Evolutionary conservation across 2,888 invertebrate genomes (phyloP), one percentile per base, ranked within the genome.

Genomic region (Copidosoma aretas): DNA sequence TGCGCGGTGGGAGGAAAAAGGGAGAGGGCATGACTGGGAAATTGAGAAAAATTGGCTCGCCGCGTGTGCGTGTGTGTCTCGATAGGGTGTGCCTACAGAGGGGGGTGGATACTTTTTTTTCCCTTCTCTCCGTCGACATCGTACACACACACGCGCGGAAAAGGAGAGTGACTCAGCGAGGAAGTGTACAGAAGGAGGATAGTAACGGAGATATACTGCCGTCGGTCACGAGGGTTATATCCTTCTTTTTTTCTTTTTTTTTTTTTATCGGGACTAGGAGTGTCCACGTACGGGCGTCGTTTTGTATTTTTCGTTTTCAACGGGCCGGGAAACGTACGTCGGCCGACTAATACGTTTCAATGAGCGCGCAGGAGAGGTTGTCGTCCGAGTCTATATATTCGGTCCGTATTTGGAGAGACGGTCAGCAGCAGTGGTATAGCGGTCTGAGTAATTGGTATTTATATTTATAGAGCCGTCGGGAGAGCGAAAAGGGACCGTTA

Each of bases 21-120:
- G 32, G 53, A 54, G 46, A 41, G 59, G 59, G 22, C 32, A 17
- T 12, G 49, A 32, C 51, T 61, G 52, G 32, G 24, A 63, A 64
- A 68, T 64, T 64, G 65, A 61, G 61, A 69, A 61, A 58, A 59
- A 61, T 57, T 22, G 52, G 53, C 21, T 25, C 22, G 12, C 52
- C 21, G 41, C 19, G 39, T 22, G 22, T n/a, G 52, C 8, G 32
- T 32, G 32, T 46, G 17, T 46, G 17, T 41, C 10, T 14, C 41
- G 41, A 41, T 41, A 41, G 14, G 41, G 41, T 14, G n/a, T n/a
- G n/a, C n/a, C n/a, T n/a, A n/a, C n/a, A n/a, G n/a, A n/a, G n/a
- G n/a, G n/a, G n/a, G n/a, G n/a, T n/a, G n/a, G n/a, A n/a, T n/a
- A n/a, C n/a, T 32, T 32, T 32, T 32, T 32, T 32, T 32, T 32